Evolutionary conservation across 2,113 vertebrate genomes (phyloP).

Genomic region (Archilochus colubris): DNA sequence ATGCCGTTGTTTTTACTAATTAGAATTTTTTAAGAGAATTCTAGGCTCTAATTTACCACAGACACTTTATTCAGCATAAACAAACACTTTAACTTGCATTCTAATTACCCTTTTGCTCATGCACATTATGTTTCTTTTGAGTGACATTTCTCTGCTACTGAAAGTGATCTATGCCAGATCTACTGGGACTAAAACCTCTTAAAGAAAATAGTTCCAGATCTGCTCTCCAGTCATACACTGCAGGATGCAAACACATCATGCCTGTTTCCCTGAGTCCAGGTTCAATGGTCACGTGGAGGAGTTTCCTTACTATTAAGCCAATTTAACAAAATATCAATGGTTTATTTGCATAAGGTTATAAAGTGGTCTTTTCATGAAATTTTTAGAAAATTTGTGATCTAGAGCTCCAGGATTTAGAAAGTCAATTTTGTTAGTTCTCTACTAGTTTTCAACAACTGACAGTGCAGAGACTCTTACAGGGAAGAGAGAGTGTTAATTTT

Average conservation of each 20-base stretch:
- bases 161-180: neutral
- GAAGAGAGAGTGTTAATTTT: neutral
- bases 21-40: slow-evolving; percentile 9
- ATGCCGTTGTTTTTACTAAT: neutral
- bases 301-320: neutral
- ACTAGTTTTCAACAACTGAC: neutral
- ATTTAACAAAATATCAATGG: neutral
- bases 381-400: neutral
- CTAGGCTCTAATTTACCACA: neutral
- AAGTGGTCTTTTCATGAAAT: neutral
- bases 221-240: neutral
- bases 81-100: neutral
- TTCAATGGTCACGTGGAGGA: neutral
- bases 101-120: slow-evolving; percentile 3
- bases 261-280: neutral
- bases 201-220: neutral
- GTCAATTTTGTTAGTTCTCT: neutral
- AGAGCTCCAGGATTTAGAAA: neutral
- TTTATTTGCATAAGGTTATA: neutral
- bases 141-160: neutral
- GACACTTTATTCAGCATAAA: slow-evolving; percentile 1
- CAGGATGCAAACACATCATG: neutral
- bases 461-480: neutral
- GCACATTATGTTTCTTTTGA: neutral
- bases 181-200: neutral